A percentile compares a stretch with the other conserved stretches of the same genome.
phyloP scores from a whole-genome alignment of 2,888 invertebrate species.

The Scelioninae gen. 1 region DNA sequence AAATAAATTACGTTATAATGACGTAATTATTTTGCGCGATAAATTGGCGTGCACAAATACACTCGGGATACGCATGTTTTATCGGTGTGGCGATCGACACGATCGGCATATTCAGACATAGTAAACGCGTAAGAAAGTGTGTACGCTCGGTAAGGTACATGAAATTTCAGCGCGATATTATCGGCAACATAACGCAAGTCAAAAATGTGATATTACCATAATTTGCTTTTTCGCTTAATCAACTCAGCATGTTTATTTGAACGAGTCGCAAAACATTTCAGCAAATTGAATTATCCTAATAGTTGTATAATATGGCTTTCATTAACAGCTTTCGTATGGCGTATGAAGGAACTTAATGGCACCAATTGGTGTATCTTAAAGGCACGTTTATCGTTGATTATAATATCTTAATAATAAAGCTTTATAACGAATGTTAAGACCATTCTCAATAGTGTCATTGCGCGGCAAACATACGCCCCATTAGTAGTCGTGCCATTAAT shows the following conservation, averaged over 20 bases:
- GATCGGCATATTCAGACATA: slow-evolving; percentile 56
- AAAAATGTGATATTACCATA: slow-evolving; percentile 40
- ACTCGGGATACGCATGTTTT: slow-evolving; percentile 36
- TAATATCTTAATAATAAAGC: slow-evolving; percentile 52
- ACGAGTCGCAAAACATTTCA: slow-evolving; percentile 19
- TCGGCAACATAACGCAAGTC: slow-evolving; percentile 10
- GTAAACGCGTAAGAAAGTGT: slow-evolving; percentile 57
- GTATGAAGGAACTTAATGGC: slow-evolving; percentile 35
- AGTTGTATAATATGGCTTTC: slow-evolving; percentile 46
- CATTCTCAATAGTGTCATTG: slow-evolving; percentile 43
- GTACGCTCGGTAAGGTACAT: slow-evolving; percentile 50
- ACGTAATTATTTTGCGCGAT: slow-evolving; percentile 55
- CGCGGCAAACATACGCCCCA: slow-evolving; percentile 33
- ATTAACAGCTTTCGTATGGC: slow-evolving; percentile 24
- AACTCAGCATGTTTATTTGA: slow-evolving; percentile 32
- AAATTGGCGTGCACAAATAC: slow-evolving; percentile 47
- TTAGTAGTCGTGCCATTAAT: slow-evolving; percentile 58
- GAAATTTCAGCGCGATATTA: slow-evolving; percentile 62
- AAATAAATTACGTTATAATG: slow-evolving; percentile 54
- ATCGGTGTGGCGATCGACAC: slow-evolving; percentile 59
- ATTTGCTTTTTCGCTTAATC: slow-evolving; percentile 54
- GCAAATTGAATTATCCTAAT: slow-evolving; percentile 21
- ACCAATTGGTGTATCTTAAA: slow-evolving; percentile 36
- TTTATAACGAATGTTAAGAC: slow-evolving; percentile 28
- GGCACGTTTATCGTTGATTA: slow-evolving; percentile 28